Evolutionary conservation across 2,888 invertebrate species (phyloP), one percentile per base, ranked within the genome.

Genomic region (Meteorus colon): DNA sequence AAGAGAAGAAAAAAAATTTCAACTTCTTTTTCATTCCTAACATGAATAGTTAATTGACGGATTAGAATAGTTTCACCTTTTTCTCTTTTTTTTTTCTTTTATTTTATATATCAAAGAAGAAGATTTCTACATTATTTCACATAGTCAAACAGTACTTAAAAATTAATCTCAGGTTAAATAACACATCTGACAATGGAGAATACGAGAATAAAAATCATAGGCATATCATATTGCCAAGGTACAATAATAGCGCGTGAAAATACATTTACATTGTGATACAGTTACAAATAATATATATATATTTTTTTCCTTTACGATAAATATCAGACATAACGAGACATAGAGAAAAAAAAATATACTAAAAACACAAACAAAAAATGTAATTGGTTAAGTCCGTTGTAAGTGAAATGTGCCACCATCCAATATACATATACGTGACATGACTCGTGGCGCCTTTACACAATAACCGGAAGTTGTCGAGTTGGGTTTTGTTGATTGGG

Each of bases 211-310:
- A 19, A 55, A 19, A 83, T 84, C 82, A 83, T 80, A 83, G 73
- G 77, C 78, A 84, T 83, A 82, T 84, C 83, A 65, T 63, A 81
- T 84, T 83, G 81, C 83, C 79, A 34, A 6, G 12, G 60, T 76
- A 79, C 81, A 82, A 84, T 82, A 81, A 62, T 60, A 45, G 14
- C 60, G 37, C 45, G 31, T 68, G 68, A 48, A 68, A 67, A 70
- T 31, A 59, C n/a, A 55, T 31, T n/a, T 34, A n/a, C n/a, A 55
- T 24, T n/a, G 19, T 19, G 19, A 55, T 12, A 34, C 41, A 41
- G 41, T 41, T 41, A 41, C 41, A 24, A 48, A 48, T n/a, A 65
- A 24, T 24, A 24, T 24, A 24, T 24, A 24, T 24, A 24, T 24
- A 34, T 27, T n/a, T 24, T 66, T 24, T 66, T 37, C 14, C n/a